phyloP scores from a whole-genome alignment of 2,888 invertebrate species.

The Drosophila anomalata region DNA sequence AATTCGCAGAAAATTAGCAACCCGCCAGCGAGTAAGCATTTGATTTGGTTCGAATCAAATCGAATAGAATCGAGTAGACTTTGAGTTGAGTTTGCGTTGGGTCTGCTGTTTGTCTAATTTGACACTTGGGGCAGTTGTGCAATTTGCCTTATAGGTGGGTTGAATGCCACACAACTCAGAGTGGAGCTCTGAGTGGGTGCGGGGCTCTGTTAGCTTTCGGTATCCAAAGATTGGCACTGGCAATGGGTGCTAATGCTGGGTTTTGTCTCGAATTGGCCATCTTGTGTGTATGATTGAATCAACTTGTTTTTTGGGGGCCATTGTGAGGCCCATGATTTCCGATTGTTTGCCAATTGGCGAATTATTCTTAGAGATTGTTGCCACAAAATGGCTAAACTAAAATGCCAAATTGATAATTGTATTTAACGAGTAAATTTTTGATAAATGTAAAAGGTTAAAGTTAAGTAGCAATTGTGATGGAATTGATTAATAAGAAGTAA shows the following conservation, averaged over 20 bases:
- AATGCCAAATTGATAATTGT: conserved; percentile 36
- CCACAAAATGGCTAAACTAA: conserved; percentile 9
- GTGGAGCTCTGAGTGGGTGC: conserved; percentile 10
- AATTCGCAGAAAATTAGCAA: conserved; percentile 71
- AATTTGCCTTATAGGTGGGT: conserved; percentile 54
- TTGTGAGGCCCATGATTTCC: conserved; percentile 12
- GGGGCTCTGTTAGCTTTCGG: conserved; percentile 45
- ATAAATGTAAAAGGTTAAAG: conserved; percentile 1
- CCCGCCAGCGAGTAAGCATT: conserved; percentile 54
- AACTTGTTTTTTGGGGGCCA: conserved; percentile 19
- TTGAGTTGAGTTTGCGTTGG: conserved; percentile 51
- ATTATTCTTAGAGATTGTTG: conserved; percentile 3
- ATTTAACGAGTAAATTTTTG: conserved; percentile 24
- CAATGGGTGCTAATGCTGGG: conserved; percentile 56
- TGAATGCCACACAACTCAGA: not conserved
- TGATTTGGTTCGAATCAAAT: conserved; percentile 48
- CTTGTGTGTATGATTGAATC: conserved; percentile 40
- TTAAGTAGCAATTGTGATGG: not conserved
- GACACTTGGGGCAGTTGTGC: conserved; percentile 72
- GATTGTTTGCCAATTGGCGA: conserved; percentile 5
- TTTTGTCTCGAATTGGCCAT: conserved; percentile 29
- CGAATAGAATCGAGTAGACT: conserved; percentile 13
- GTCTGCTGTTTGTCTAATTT: conserved; percentile 70
- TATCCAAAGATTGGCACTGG: conserved; percentile 38
- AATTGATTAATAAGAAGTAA: too few relatives aligned